These are phyloP conservation scores for Cyprinodon tularosa DNA, from an alignment of 2,113 vertebrate species.

Conservation along the genomic window DNA sequence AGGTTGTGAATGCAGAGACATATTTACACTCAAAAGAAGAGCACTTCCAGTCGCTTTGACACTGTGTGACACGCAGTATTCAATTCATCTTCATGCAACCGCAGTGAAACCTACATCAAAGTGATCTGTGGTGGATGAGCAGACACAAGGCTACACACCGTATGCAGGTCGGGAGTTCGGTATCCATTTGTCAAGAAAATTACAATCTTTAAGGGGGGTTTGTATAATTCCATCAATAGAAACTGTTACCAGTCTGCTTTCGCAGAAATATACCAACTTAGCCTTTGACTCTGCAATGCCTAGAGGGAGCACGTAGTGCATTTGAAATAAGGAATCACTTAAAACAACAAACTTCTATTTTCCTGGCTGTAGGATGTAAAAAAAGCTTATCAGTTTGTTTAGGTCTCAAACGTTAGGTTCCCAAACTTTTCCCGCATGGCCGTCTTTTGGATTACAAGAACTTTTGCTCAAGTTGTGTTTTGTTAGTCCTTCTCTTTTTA, in stretches of 20 bases:
- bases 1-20: slow-evolving; percentile 30
- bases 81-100: slow-evolving; percentile 57
- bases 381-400: too few species aligned
- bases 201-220: not conserved
- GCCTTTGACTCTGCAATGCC: not conserved
- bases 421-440: too few species aligned
- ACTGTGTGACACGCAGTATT: slow-evolving; percentile 22
- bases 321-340: not conserved
- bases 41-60: slow-evolving; percentile 53
- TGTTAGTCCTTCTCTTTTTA: too few species aligned
- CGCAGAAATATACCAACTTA: not conserved
- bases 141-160: not conserved
- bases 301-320: not conserved
- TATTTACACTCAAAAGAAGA: slow-evolving; percentile 6
- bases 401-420: too few species aligned
- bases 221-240: not conserved
- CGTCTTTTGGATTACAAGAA: too few species aligned
- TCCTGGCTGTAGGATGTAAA: too few species aligned
- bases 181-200: not conserved
- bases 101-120: slow-evolving; percentile 73
- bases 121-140: slow-evolving; percentile 41
- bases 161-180: not conserved
- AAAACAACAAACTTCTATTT: not conserved
- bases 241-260: not conserved
- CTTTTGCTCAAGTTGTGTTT: too few species aligned